Evolutionary conservation across 2,888 invertebrate species (phyloP).

Genomic region (Nycteola revayana): DNA sequence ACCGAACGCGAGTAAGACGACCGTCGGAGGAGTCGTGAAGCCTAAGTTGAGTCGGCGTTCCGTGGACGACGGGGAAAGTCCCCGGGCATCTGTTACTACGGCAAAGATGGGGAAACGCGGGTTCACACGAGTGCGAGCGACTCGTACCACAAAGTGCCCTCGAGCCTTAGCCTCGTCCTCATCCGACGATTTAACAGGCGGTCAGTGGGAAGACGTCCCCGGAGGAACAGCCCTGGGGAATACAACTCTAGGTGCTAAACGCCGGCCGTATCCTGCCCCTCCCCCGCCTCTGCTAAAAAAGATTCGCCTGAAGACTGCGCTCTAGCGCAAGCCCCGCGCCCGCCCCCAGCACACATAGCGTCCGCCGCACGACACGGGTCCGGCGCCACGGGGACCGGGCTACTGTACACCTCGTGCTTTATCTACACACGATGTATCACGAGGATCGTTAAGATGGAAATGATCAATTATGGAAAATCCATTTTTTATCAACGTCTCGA

Average conservation of each 20-base stretch:
- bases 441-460: too few species aligned
- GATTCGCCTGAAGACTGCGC: conserved; percentile 65
- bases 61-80: conserved; percentile 57
- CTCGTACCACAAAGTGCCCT: conserved; percentile 35
- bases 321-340: conserved; percentile 60
- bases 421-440: too few species aligned
- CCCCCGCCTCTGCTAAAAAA: conserved; percentile 66
- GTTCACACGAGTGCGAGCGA: conserved; percentile 47
- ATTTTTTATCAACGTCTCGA: too few species aligned
- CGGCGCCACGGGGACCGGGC: too few species aligned
- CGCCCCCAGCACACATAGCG: conserved; percentile 31
- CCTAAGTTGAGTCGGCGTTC: conserved; percentile 53
- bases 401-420: too few species aligned
- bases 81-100: conserved; percentile 45
- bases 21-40: conserved; percentile 51
- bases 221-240: not conserved
- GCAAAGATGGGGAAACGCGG: conserved; percentile 58
- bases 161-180: conserved; percentile 59
- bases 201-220: conserved; percentile 51
- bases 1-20: conserved; percentile 65
- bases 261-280: conserved; percentile 53
- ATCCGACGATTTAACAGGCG: conserved; percentile 49
- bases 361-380: too few species aligned
- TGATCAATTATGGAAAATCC: too few species aligned
- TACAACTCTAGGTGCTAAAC: conserved; percentile 37